Percentiles rank a stretch among this genome's conserved stretches.
phyloP scores from a whole-genome alignment of 1,140 invertebrate genomes.

The Bradysia coprophila region DNA sequence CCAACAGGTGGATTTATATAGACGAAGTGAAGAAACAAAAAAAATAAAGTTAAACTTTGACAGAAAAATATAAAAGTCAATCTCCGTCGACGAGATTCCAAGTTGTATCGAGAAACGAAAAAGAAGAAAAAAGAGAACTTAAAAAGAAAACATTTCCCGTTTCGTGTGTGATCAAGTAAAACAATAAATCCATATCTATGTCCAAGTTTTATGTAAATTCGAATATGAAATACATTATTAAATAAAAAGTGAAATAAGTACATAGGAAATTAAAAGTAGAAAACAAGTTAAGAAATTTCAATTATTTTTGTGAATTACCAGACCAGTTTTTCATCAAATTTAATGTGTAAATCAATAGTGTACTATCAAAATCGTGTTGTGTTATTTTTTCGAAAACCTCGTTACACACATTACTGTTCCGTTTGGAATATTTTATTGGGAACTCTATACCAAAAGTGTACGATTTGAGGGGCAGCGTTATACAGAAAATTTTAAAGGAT shows the following conservation, averaged over 20 bases:
- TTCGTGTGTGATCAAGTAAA: no score
- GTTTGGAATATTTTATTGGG: constrained; percentile 5
- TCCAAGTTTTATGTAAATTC: constrained; percentile 2
- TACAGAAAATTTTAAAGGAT: no score
- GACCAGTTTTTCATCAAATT: constrained; percentile 1
- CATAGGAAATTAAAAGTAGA: not conserved
- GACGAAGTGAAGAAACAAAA: no score
- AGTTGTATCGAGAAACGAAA: no score
- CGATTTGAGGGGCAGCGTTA: constrained; percentile 1
- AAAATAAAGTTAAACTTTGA: no score
- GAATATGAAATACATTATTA: constrained; percentile 1
- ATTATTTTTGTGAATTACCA: not conserved
- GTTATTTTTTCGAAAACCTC: constrained; percentile 5
- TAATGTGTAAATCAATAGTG: constrained; percentile 2
- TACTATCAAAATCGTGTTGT: constrained; percentile 3
- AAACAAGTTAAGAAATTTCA: not conserved
- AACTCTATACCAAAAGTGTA: constrained; percentile 3
- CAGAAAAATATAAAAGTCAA: no score
- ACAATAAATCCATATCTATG: not conserved
- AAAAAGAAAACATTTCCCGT: no score
- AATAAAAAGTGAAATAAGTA: not conserved
- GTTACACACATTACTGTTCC: constrained; percentile 5
- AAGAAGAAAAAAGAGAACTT: no score
- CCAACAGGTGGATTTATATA: no score
- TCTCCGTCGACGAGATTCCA: no score